Evolutionary conservation across 1,140 invertebrate species (phyloP), one percentile per base, ranked within the genome.

Genomic region (Drosophila triauraria): DNA sequence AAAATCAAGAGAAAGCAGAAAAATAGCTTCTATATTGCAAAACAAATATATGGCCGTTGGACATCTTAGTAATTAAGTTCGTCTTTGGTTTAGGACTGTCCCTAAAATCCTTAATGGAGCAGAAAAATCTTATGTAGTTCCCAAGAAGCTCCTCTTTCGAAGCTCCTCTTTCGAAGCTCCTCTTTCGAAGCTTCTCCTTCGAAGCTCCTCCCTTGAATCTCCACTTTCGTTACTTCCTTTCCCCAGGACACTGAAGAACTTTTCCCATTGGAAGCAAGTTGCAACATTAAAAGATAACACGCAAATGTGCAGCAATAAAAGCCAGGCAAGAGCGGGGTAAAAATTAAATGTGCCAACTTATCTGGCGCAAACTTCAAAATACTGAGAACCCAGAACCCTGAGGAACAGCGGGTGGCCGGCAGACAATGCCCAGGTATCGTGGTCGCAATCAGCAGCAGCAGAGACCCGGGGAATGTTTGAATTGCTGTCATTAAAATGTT

Each of bases 401-500:
- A 5, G 51, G 51, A 47, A 35, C 47, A 62, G 57, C 32, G 23
- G 42, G 57, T 60, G 65, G 38, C 61, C 23, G 47, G 9, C 82
- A 83, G 64, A 87, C 83, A 83, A 87, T 84, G 77, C 42, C 38
- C 85, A 74, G 77, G 74, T 87, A 87, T 87, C 84, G 68, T 46
- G 61, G 51, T 78, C 72, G 62, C 80, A 78, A 87, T 87, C 84
- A 84, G 77, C 68, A 70, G 17, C 51, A 35, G 50, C 10, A 35
- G 35, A 59, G 46, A 61, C 65, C 65, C 67, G 54, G 64, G 63
- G 67, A 71, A 84, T 85, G 60, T 88, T 74, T 83, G 88, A 91
- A 91, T 91, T 87, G 87, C 88, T 87, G 87, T 91, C 87, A 91
- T 91, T 91, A 91, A 91, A 91, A 91, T 91, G 87, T 91, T 91